A percentile compares a stretch with the other conserved stretches of the same genome.
These are phyloP conservation scores for Tympanoctomys barrerae DNA, from an alignment of 2,797 vertebrate species.

Conservation along the genomic window DNA sequence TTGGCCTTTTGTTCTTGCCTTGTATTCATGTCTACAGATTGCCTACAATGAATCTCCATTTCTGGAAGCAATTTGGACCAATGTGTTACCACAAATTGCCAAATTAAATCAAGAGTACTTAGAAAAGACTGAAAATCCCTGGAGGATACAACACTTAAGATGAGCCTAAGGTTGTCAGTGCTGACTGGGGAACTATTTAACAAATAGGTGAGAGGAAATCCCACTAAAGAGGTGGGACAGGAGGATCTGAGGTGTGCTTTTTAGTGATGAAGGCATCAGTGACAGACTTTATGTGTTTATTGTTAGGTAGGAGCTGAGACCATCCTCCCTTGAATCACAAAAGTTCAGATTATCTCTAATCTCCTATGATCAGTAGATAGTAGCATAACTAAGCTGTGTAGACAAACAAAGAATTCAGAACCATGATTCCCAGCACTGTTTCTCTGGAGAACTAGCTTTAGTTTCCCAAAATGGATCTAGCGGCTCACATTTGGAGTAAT, in stretches of 20 bases:
- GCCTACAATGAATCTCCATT: not conserved
- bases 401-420: not conserved
- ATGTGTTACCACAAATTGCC: not conserved
- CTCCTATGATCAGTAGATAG: not conserved
- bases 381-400: not conserved
- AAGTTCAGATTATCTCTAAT: not conserved
- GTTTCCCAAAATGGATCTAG: not conserved
- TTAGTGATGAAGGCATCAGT: not conserved
- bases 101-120: not conserved
- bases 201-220: not conserved
- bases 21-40: not conserved
- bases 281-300: not conserved
- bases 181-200: not conserved
- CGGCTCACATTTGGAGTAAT: not conserved
- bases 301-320: not conserved
- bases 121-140: not conserved
- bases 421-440: not conserved
- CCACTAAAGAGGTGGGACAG: not conserved
- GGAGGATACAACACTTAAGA: not conserved
- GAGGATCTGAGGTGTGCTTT: not conserved
- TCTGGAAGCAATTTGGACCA: not conserved
- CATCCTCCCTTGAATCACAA: not conserved
- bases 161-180: not conserved
- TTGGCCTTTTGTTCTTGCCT: not conserved
- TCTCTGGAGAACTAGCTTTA: not conserved